Conservation (phyloP, 1,140 invertebrate genomes). For the Tetramorium parvispinum region DNA sequence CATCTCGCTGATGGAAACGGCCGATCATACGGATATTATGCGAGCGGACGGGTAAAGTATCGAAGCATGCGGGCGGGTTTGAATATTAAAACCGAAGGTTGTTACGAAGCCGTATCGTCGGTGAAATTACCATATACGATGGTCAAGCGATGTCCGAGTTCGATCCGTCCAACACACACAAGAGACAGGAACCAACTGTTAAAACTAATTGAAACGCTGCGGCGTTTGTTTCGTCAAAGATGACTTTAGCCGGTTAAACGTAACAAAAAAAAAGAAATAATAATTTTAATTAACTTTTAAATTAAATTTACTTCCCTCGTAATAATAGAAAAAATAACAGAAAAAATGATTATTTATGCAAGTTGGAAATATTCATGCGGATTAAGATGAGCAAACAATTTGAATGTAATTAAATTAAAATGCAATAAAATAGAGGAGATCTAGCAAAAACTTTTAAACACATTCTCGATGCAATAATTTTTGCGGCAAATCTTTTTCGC, state of each 20-base stretch:
- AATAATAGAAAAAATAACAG: background rate
- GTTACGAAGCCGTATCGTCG: constrained; percentile 28
- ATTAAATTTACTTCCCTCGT: background rate
- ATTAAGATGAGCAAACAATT: background rate
- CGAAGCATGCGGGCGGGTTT: background rate
- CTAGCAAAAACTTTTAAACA: background rate
- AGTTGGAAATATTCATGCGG: background rate
- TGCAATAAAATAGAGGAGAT: background rate
- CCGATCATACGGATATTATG: constrained; percentile 44
- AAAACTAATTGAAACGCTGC: constrained; percentile 28
- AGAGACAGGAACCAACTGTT: background rate
- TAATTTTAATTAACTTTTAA: background rate
- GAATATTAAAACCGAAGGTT: constrained; percentile 49
- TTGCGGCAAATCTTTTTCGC: background rate
- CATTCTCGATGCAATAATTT: background rate
- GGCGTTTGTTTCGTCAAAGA: background rate
- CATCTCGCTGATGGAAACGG: constrained; percentile 29
- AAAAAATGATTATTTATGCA: background rate
- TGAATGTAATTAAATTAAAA: background rate
- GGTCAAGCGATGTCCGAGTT: constrained; percentile 29
- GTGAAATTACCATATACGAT: constrained; percentile 45
- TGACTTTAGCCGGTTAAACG: background rate
- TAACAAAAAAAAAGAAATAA: background rate
- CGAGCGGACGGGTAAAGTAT: background rate
- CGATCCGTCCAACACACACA: background rate